Evolutionary conservation across 2,113 vertebrate genomes (phyloP).

Genomic region (Archilochus colubris): DNA sequence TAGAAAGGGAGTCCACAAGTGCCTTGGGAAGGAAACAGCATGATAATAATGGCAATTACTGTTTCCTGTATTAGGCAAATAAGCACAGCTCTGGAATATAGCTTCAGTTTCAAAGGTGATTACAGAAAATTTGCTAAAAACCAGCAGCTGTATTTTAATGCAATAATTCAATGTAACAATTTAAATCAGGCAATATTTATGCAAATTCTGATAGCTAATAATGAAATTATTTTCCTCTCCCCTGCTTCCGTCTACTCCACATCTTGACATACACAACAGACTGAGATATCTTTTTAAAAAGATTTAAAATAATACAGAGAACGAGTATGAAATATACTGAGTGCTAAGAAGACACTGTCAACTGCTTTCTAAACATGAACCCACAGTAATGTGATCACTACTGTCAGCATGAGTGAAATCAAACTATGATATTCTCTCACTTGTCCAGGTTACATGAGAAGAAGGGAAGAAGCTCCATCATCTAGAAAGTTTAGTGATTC

Average conservation of each 20-base stretch:
- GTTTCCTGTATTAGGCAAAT: conserved; percentile 72
- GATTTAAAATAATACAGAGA: background rate
- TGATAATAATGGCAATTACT: conserved; percentile 65
- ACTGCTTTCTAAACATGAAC: background rate
- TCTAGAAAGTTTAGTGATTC: background rate
- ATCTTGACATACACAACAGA: background rate
- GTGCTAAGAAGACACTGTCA: background rate
- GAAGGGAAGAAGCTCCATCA: background rate
- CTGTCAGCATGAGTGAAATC: background rate
- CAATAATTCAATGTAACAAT: background rate
- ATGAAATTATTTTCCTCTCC: background rate
- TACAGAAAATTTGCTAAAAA: conserved; percentile 46
- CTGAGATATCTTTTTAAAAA: background rate
- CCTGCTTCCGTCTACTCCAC: background rate
- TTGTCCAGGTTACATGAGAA: background rate
- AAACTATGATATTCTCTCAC: background rate
- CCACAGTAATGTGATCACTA: background rate
- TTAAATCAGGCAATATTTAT: background rate
- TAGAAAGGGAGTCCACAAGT: conserved; percentile 44
- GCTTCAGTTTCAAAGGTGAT: conserved; percentile 18
- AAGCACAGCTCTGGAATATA: conserved; percentile 51
- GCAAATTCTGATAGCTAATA: conserved; percentile 14
- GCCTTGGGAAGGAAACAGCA: conserved; percentile 65
- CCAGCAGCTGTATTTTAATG: conserved; percentile 14
- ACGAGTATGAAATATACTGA: background rate